A percentile compares a stretch with the other conserved stretches of the same genome.
These are phyloP conservation scores for Polylopha cassiicola DNA, from an alignment of 2,888 invertebrate species.

Conservation along the genomic window DNA sequence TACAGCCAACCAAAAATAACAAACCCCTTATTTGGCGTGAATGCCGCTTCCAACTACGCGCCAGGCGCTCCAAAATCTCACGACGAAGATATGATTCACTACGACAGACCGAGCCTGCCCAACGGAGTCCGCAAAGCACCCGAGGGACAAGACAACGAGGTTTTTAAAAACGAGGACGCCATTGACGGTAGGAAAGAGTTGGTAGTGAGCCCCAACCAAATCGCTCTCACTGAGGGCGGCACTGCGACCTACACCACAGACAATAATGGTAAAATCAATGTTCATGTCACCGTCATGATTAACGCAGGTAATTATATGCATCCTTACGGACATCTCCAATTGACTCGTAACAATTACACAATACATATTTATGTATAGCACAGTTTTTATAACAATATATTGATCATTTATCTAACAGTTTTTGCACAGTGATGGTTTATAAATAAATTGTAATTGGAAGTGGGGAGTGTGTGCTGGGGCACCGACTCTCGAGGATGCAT, in stretches of 20 bases:
- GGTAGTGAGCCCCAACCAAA: slow-evolving; percentile 64
- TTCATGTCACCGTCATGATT: slow-evolving; percentile 91
- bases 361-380: slow-evolving; percentile 37
- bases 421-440: slow-evolving; percentile 66
- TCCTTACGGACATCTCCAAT: slow-evolving; percentile 59
- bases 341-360: slow-evolving; percentile 28
- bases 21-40: slow-evolving; percentile 70
- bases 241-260: slow-evolving; percentile 81
- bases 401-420: slow-evolving; percentile 66
- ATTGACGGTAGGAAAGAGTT: slow-evolving; percentile 78
- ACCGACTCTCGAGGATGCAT: slow-evolving; percentile 70
- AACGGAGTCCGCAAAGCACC: slow-evolving; percentile 82
- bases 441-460: slow-evolving; percentile 43
- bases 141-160: slow-evolving; percentile 89
- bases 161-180: slow-evolving; percentile 78
- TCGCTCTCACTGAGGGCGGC: slow-evolving; percentile 70
- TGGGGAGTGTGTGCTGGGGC: slow-evolving; percentile 51
- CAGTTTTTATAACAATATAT: slow-evolving; percentile 36
- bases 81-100: slow-evolving; percentile 47
- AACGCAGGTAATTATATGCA: slow-evolving; percentile 81
- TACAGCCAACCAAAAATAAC: slow-evolving; percentile 54
- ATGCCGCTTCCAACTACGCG: slow-evolving; percentile 69
- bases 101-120: slow-evolving; percentile 52
- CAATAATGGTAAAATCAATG: slow-evolving; percentile 92
- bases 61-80: slow-evolving; percentile 42